Evolutionary conservation across 2,888 invertebrate genomes (phyloP), one percentile per base, ranked within the genome.

Genomic region (Agonopterix alstromeriana): DNA sequence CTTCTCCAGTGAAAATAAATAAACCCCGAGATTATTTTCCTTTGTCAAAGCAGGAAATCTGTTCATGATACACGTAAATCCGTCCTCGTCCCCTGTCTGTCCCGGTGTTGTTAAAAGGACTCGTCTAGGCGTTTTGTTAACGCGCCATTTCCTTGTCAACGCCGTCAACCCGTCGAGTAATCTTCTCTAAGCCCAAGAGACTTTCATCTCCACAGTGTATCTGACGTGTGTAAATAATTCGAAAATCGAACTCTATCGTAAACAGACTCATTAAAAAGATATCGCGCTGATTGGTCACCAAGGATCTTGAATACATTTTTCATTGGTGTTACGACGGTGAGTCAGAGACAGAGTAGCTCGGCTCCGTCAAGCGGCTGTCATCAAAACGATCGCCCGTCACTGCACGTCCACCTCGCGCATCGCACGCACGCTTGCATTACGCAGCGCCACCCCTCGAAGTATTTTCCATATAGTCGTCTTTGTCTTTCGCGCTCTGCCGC

Each of bases 371-470:
- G 67, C 78, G 77, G 66, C 80, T 86, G 86, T 86, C 86, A 86
- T 76, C 85, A 75, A 66, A 79, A 73, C 84, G 83, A 82, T 83
- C 85, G 82, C 72, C 80, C 80, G 84, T 84, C 86, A 77, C 81
- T 86, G 87, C 87, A 87, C 73, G 85, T 84, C 82, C 79, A 82
- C 82, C 84, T 85, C 85, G 88, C 87, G 87, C 86, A 85, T 83
- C 82, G 80, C 82, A 84, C 85, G 85, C 86, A 86, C 84, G 87
- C 85, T 86, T 88, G 88, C 88, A 88, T 85, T 85, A 87, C 87
- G 86, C 87, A 87, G 85, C 82, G 85, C 65, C 87, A 83, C 88
- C 88, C 88, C 85, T 78, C 77, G 81, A 79, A 77, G 65, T 65
- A 55, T 65, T 68, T 73, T 70, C 71, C 71, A 60, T 63, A 72